Evolutionary conservation across 2,888 invertebrate species (phyloP).

Genomic region (Alentia gelatinosa): DNA sequence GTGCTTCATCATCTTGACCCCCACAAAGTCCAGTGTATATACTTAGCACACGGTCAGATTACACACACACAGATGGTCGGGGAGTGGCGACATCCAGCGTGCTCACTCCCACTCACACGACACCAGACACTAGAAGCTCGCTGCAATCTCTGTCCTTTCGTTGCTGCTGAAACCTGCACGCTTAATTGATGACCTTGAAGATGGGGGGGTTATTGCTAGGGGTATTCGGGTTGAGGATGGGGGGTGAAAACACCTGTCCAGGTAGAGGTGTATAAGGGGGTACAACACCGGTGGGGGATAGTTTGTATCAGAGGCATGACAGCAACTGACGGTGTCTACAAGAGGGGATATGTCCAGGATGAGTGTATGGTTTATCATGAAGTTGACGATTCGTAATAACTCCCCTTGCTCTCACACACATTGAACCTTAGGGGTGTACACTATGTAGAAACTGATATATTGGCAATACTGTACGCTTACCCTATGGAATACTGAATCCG

Average conservation of each 20-base stretch:
- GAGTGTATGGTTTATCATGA: too few species aligned
- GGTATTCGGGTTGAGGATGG: neutral
- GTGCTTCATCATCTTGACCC: too few species aligned
- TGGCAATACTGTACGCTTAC: neutral
- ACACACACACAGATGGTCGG: neutral
- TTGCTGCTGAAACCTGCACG: slow-evolving; percentile 8
- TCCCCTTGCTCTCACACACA: too few species aligned
- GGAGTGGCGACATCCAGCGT: neutral
- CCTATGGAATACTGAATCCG: neutral
- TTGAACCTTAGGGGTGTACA: neutral
- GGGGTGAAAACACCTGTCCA: neutral
- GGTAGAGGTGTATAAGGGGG: neutral
- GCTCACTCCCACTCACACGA: too few species aligned
- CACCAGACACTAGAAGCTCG: neutral
- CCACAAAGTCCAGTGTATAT: too few species aligned
- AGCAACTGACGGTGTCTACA: too few species aligned
- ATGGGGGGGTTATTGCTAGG: neutral
- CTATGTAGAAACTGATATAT: neutral
- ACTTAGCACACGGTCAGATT: too few species aligned
- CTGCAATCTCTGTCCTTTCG: neutral
- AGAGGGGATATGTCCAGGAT: too few species aligned
- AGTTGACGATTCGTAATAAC: too few species aligned
- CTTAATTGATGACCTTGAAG: neutral
- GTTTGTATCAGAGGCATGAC: too few species aligned
- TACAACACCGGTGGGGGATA: neutral